Evolutionary conservation across 2,113 vertebrate genomes (phyloP).

Genomic region (Corythoichthys intestinalis): DNA sequence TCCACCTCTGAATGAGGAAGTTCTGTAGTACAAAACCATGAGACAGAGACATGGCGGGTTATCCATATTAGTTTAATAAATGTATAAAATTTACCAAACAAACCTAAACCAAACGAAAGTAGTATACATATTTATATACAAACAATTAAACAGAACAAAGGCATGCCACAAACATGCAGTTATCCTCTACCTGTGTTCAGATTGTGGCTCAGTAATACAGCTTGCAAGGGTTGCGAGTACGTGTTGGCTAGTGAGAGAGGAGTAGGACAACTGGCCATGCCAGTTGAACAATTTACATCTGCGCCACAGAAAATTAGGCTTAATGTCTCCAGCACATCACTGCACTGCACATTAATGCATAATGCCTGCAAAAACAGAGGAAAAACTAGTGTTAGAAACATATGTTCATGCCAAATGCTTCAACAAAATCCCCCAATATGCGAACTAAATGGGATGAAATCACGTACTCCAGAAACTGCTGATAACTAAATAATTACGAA

Average conservation of each 20-base stretch:
- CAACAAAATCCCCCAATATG: not conserved
- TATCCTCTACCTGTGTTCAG: constrained; percentile 77
- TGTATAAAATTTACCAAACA: not conserved
- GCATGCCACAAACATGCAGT: not conserved
- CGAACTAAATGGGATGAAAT: not conserved
- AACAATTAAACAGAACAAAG: not conserved
- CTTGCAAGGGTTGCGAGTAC: constrained; percentile 82
- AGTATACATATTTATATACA: no score
- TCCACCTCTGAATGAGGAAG: constrained; percentile 73
- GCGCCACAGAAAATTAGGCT: constrained; percentile 92
- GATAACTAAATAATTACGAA: not conserved
- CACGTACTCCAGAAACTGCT: not conserved
- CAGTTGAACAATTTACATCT: constrained; percentile 79
- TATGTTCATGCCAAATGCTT: not conserved
- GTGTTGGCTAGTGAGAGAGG: constrained; percentile 77
- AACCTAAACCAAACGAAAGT: not conserved
- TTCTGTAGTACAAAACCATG: constrained; percentile 65
- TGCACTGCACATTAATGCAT: constrained; percentile 84
- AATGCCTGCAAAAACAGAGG: constrained; percentile 75
- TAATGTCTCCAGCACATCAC: constrained; percentile 87
- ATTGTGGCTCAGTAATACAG: constrained; percentile 86
- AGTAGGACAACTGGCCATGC: constrained; percentile 69
- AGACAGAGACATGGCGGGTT: not conserved
- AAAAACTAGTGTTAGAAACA: not conserved
- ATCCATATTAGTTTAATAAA: not conserved